Percentiles rank a stretch among this genome's conserved stretches.
Evolutionary conservation across 2,113 vertebrate species (phyloP).

Genomic region (Sciurus niger): DNA sequence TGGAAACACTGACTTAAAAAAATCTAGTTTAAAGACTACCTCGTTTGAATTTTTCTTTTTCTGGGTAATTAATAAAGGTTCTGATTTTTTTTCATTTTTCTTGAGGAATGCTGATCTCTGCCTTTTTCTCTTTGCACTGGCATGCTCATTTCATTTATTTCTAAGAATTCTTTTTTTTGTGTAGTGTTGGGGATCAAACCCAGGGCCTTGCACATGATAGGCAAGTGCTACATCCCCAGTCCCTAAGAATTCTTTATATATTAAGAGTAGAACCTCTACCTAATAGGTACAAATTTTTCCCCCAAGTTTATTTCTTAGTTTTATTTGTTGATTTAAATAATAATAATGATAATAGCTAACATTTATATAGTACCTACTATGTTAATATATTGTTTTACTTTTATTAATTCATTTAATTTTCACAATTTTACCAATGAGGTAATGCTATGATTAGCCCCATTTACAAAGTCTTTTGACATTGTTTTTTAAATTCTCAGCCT

Average conservation of each 20-base stretch:
- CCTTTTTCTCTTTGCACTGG: neutral
- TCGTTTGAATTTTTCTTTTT: constrained; percentile 52
- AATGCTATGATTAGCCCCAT: constrained; percentile 2
- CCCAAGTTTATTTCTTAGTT: constrained; percentile 39
- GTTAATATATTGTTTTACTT: neutral
- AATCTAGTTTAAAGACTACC: neutral
- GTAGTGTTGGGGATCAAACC: too few species aligned
- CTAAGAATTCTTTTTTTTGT: neutral
- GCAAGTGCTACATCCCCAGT: too few species aligned
- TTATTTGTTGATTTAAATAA: constrained; percentile 53
- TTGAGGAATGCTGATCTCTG: neutral
- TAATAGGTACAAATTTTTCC: neutral
- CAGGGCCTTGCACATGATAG: too few species aligned
- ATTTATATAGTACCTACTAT: neutral
- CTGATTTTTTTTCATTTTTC: constrained; percentile 3
- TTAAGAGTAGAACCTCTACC: constrained; percentile 40
- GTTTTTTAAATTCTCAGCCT: constrained; percentile 50
- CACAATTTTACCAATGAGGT: neutral
- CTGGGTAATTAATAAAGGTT: constrained; percentile 6
- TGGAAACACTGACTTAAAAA: constrained; percentile 30
- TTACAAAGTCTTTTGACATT: constrained; percentile 18
- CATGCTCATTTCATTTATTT: constrained; percentile 44
- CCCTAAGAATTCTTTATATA: neutral
- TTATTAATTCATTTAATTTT: constrained; percentile 52
- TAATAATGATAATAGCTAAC: neutral